These are phyloP conservation scores for Acanthoscelides obtectus DNA, from an alignment of 2,888 invertebrate genomes.

Conservation along the genomic window DNA sequence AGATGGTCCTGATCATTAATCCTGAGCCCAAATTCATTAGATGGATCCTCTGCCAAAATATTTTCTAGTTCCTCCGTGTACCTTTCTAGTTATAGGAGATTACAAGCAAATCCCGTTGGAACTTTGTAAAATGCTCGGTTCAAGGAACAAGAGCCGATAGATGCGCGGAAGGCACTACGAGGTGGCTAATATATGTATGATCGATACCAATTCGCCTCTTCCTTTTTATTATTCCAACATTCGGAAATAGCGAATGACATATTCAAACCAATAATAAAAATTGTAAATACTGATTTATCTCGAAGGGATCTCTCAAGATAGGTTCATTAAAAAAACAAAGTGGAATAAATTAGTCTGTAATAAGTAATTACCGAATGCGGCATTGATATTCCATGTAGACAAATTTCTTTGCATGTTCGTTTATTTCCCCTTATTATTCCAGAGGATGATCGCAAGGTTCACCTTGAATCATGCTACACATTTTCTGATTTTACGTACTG, in stretches of 20 bases:
- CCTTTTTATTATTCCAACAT: too few relatives aligned
- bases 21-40: too few relatives aligned
- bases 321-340: background rate
- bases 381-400: background rate
- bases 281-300: background rate
- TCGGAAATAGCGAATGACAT: background rate
- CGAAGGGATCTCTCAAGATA: background rate
- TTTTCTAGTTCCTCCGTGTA: too few relatives aligned
- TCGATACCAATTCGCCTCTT: too few relatives aligned
- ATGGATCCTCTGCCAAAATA: too few relatives aligned
- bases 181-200: too few relatives aligned
- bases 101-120: too few relatives aligned
- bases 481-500: background rate
- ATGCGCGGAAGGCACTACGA: too few relatives aligned
- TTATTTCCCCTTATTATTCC: background rate
- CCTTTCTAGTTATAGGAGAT: too few relatives aligned
- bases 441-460: background rate
- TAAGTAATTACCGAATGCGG: background rate
- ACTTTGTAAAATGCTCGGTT: too few relatives aligned
- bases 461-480: background rate
- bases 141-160: too few relatives aligned
- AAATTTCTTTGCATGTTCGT: background rate
- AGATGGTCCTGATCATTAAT: too few relatives aligned
- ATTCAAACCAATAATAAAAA: background rate
- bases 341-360: background rate